Conservation (phyloP, 2,113 vertebrate species). For the Thoracochromis brauschi region DNA sequence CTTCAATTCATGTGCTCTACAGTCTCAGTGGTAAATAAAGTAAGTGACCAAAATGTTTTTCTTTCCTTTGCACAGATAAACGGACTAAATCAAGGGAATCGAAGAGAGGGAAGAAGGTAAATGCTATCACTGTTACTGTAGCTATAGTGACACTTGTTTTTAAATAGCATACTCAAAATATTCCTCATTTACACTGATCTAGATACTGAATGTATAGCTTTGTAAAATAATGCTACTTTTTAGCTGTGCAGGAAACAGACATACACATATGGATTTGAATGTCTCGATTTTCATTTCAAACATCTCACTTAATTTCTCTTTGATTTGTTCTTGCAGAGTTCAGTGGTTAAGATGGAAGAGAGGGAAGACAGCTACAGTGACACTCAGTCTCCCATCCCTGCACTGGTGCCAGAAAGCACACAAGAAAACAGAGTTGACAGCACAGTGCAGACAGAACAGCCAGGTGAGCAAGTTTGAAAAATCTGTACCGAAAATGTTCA, state of each 20-base stretch:
- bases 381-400: slow-evolving; percentile 24
- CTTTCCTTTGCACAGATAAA: slow-evolving; percentile 71
- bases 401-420: slow-evolving; percentile 31
- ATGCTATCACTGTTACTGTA: neutral
- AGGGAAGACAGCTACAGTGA: slow-evolving; percentile 69
- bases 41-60: neutral
- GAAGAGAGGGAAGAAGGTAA: slow-evolving; percentile 79
- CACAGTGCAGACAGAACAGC: slow-evolving; percentile 49
- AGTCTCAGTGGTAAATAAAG: neutral
- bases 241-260: neutral
- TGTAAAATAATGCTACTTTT: neutral
- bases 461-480: slow-evolving; percentile 62
- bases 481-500: neutral
- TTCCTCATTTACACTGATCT: neutral
- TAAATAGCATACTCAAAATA: neutral
- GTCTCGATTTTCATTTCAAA: fast-evolving
- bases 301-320: neutral
- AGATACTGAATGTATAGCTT: neutral
- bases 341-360: slow-evolving; percentile 65
- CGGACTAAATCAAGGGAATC: slow-evolving; percentile 72
- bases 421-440: slow-evolving; percentile 80
- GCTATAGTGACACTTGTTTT: neutral
- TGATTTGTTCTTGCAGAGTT: neutral
- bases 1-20: neutral
- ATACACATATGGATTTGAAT: neutral